A percentile compares a stretch with the other conserved stretches of the same genome.
Conservation (phyloP, 1,140 invertebrate species). For the Cyphomyrmex costatus region DNA sequence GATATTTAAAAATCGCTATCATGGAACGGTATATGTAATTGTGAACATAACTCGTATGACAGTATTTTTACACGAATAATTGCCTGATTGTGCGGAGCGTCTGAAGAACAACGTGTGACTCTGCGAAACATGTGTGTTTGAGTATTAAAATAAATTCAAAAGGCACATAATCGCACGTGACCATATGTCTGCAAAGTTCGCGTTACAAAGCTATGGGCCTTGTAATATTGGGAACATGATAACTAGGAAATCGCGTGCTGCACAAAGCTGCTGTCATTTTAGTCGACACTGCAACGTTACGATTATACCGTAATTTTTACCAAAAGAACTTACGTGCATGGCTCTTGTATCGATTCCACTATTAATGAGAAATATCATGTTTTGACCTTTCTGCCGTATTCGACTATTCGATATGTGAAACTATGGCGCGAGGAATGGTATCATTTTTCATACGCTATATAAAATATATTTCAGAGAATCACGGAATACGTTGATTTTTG, state of each 20-base stretch:
- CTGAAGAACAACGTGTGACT: not conserved
- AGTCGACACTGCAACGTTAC: constrained; percentile 19
- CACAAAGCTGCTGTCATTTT: constrained; percentile 47
- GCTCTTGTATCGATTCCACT: constrained; percentile 17
- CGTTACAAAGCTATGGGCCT: constrained; percentile 33
- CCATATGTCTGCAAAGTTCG: constrained; percentile 45
- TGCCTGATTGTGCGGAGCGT: not conserved
- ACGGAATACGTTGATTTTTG: not conserved
- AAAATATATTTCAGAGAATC: constrained; percentile 6
- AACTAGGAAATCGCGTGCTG: constrained; percentile 57
- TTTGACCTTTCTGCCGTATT: constrained; percentile 26
- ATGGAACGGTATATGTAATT: not conserved
- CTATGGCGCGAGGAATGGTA: not conserved
- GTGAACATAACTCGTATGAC: not conserved
- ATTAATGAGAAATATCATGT: constrained; percentile 29
- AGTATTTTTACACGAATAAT: constrained; percentile 27
- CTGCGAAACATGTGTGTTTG: not conserved
- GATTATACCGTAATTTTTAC: constrained; percentile 30
- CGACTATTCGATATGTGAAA: not conserved
- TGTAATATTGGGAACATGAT: constrained; percentile 37
- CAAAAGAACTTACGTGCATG: constrained; percentile 8
- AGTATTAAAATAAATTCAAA: constrained; percentile 19
- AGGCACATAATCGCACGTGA: constrained; percentile 25
- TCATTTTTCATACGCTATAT: not conserved
- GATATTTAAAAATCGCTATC: constrained; percentile 27